Evolutionary conservation across 2,888 invertebrate species (phyloP).

Genomic region (Athetis lepigone): DNA sequence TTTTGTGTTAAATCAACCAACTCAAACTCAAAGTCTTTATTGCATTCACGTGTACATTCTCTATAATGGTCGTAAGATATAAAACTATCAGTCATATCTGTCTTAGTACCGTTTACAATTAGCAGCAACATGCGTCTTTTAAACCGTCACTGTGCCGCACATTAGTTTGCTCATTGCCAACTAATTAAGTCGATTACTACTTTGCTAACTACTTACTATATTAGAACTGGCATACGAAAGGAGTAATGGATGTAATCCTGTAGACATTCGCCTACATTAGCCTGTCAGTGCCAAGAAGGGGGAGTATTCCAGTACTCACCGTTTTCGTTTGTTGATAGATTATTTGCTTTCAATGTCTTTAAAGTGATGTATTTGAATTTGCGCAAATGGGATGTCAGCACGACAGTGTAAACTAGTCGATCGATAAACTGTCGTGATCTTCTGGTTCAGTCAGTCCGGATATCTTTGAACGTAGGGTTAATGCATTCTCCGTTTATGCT

Average conservation of each 20-base stretch:
- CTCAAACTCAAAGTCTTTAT: too few relatives aligned
- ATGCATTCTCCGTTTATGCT: not conserved
- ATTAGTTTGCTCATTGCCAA: constrained; percentile 42
- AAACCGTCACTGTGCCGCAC: constrained; percentile 17
- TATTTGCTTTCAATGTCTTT: constrained; percentile 17
- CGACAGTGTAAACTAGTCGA: constrained; percentile 36
- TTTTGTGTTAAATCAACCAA: too few relatives aligned
- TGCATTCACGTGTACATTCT: too few relatives aligned
- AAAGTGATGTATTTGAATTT: constrained; percentile 22
- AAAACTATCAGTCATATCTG: not conserved
- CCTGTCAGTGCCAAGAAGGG: constrained; percentile 40
- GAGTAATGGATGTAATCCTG: constrained; percentile 18
- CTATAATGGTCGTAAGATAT: constrained; percentile 4
- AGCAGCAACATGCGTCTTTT: constrained; percentile 2
- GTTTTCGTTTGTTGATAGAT: constrained; percentile 14
- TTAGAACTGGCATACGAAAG: constrained; percentile 29
- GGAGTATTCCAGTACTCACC: constrained; percentile 2
- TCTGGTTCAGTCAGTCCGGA: constrained; percentile 1
- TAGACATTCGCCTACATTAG: constrained; percentile 23
- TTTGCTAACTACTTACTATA: constrained; percentile 14
- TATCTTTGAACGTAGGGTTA: not conserved
- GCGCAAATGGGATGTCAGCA: constrained; percentile 27
- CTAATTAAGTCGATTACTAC: constrained; percentile 25
- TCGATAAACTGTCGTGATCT: constrained; percentile 32
- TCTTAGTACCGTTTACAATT: not conserved